Evolutionary conservation across 2,797 vertebrate species (phyloP).

Genomic region (Adelosebastes latens): DNA sequence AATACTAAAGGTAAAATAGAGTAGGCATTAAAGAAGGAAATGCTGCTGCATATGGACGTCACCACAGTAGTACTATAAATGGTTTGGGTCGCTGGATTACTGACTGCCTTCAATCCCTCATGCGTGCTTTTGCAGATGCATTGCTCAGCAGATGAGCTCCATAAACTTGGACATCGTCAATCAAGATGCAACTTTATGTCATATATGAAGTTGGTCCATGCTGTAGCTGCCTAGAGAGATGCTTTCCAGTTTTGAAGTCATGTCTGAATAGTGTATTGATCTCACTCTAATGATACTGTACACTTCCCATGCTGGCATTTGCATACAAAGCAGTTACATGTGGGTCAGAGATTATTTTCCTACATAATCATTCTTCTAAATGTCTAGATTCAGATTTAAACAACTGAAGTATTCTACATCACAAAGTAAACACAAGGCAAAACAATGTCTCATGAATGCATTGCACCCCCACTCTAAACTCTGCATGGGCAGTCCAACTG

Average conservation of each 20-base stretch:
- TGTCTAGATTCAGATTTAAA: not conserved
- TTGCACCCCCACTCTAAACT: not conserved
- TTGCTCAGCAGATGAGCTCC: not conserved
- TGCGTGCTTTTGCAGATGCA: conserved; percentile 1
- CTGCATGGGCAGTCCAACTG: not conserved
- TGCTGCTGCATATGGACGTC: not conserved
- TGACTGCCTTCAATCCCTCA: conserved; percentile 15
- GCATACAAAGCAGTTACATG: conserved; percentile 19
- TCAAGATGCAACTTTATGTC: not conserved
- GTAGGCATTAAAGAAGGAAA: not conserved
- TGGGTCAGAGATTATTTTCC: conserved; percentile 32
- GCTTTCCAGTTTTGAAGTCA: not conserved
- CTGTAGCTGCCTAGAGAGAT: not conserved
- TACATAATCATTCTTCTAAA: not conserved
- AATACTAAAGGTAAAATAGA: not conserved
- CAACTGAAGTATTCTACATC: not conserved
- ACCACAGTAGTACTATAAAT: not conserved
- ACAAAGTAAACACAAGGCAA: not conserved
- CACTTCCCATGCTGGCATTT: not conserved
- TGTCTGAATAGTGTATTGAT: not conserved
- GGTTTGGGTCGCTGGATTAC: conserved; percentile 24
- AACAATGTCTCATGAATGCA: not conserved
- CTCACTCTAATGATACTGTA: not conserved
- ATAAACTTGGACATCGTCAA: not conserved
- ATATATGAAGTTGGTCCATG: not conserved